These are phyloP conservation scores for Bellardia bayeri DNA, from an alignment of 2,888 invertebrate genomes.

Conservation along the genomic window DNA sequence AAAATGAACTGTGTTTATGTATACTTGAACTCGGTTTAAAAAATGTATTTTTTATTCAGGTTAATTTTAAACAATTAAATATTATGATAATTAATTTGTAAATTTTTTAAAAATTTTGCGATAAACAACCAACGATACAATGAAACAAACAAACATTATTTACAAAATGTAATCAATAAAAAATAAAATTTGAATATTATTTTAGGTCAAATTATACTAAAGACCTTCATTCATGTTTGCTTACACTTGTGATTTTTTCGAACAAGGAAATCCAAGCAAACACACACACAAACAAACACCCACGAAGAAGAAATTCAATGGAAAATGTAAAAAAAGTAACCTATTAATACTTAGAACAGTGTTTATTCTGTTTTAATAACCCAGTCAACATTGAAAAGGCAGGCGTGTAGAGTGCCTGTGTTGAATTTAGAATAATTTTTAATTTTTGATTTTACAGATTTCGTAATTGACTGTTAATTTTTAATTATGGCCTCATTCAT, in stretches of 20 bases:
- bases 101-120: not conserved
- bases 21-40: not conserved
- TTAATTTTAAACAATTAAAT: not conserved
- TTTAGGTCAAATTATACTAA: constrained; percentile 11
- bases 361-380: constrained; percentile 24
- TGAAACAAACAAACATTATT: constrained; percentile 7
- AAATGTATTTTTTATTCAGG: not conserved
- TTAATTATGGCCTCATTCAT: not conserved
- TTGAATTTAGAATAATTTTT: constrained; percentile 49
- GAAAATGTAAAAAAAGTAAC: not conserved
- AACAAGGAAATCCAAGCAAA: not conserved
- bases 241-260: constrained; percentile 1
- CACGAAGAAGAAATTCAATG: constrained; percentile 2
- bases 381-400: constrained; percentile 21
- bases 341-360: constrained; percentile 22
- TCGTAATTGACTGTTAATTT: constrained; percentile 6
- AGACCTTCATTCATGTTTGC: not conserved
- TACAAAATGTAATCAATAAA: constrained; percentile 8
- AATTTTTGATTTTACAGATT: not conserved
- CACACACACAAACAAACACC: not conserved
- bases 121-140: constrained; percentile 1
- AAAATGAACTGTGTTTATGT: not conserved
- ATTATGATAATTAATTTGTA: constrained; percentile 2
- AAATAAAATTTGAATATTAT: constrained; percentile 3
- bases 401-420: not conserved